phyloP scores from a whole-genome alignment of 2,888 invertebrate genomes.

The Aromia moschata region DNA sequence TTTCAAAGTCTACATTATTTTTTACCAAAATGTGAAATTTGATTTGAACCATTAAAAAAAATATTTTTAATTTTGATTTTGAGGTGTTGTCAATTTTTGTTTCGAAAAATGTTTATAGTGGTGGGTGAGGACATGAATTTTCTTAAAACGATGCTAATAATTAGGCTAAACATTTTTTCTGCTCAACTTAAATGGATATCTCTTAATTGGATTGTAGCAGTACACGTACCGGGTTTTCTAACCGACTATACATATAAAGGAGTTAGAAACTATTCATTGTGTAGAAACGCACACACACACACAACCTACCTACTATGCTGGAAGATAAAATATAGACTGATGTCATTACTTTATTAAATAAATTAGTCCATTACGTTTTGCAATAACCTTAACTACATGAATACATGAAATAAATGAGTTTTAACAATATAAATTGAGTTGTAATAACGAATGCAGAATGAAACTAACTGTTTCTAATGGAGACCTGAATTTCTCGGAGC shows the following conservation, averaged over 20 bases:
- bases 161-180: too few relatives aligned
- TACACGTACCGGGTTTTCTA: not conserved
- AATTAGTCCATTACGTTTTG: conserved; percentile 36
- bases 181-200: too few relatives aligned
- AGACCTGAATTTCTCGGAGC: conserved; percentile 9
- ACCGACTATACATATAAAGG: not conserved
- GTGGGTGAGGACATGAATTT: too few relatives aligned
- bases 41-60: too few relatives aligned
- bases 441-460: conserved; percentile 29
- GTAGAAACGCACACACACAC: conserved; percentile 6
- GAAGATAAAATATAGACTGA: conserved; percentile 25
- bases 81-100: too few relatives aligned
- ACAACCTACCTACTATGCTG: conserved; percentile 14
- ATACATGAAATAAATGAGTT: conserved; percentile 31
- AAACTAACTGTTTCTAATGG: conserved; percentile 23
- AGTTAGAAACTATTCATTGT: not conserved
- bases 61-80: too few relatives aligned
- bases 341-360: conserved; percentile 41
- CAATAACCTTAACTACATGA: conserved; percentile 33
- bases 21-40: too few relatives aligned
- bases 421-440: conserved; percentile 32
- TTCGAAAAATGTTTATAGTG: too few relatives aligned
- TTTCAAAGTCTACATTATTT: too few relatives aligned
- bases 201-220: not conserved
- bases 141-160: too few relatives aligned